Evolutionary conservation across 2,797 vertebrate species (phyloP).

Genomic region (Tiaroga cobitis): DNA sequence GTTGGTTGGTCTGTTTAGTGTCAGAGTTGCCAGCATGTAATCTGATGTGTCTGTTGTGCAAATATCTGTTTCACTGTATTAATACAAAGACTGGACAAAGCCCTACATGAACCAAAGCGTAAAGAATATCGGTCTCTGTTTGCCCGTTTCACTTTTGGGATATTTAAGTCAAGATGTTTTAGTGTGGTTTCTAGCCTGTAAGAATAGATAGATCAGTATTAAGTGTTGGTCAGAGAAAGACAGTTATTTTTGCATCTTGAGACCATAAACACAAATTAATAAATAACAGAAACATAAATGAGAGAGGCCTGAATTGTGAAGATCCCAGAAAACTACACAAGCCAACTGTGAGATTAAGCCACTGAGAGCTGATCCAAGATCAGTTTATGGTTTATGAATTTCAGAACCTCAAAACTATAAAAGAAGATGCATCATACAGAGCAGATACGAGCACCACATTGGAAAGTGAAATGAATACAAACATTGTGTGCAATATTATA

Average conservation of each 20-base stretch:
- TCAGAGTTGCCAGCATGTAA: conserved; percentile 63
- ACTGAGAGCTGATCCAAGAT: neutral
- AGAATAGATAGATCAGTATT: neutral
- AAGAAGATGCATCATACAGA: neutral
- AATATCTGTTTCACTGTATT: conserved; percentile 35
- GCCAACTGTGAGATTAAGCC: conserved; percentile 15
- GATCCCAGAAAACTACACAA: neutral
- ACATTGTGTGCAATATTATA: neutral
- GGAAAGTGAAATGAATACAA: neutral
- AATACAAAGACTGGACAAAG: conserved; percentile 46
- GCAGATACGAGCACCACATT: neutral
- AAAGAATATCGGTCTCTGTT: neutral
- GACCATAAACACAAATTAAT: neutral
- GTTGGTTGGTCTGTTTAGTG: conserved; percentile 72
- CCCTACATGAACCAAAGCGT: neutral
- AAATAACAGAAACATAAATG: conserved; percentile 4
- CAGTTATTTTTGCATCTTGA: neutral
- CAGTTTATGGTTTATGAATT: neutral
- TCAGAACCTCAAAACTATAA: neutral
- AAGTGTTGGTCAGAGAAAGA: neutral
- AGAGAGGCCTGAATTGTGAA: neutral
- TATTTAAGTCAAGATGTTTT: neutral
- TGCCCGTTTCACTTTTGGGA: neutral
- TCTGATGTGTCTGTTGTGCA: conserved; percentile 60
- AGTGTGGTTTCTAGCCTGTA: neutral